These are phyloP conservation scores for Chaenocephalus aceratus DNA, from an alignment of 2,113 vertebrate genomes.

Conservation along the genomic window DNA sequence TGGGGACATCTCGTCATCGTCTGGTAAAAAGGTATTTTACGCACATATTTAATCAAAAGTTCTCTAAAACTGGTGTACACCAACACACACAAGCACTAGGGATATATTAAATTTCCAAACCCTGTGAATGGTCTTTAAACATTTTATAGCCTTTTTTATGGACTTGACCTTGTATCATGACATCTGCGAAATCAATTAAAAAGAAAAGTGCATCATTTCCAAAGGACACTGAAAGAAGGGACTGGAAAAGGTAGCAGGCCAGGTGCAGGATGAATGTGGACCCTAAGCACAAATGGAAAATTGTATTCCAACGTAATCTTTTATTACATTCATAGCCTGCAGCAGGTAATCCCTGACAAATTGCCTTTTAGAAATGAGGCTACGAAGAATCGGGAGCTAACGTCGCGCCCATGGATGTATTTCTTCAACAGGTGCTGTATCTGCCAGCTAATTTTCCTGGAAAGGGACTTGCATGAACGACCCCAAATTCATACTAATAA, in stretches of 20 bases:
- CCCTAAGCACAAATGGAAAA: conserved; percentile 9
- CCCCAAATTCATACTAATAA: conserved; percentile 9
- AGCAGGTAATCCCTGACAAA: conserved; percentile 19
- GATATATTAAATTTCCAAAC: neutral
- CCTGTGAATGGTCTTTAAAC: neutral
- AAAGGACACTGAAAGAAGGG: conserved; percentile 12
- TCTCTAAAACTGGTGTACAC: neutral
- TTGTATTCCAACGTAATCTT: conserved; percentile 3
- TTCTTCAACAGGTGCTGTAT: neutral
- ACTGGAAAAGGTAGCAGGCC: neutral
- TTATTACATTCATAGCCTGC: neutral
- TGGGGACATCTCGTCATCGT: too few species aligned
- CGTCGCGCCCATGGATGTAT: neutral
- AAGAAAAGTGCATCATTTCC: neutral
- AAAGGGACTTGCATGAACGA: neutral
- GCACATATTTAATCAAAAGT: too few species aligned
- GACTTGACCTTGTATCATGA: neutral
- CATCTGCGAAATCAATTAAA: conserved; percentile 28
- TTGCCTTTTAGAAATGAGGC: neutral
- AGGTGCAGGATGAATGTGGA: neutral
- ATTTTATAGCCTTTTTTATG: neutral
- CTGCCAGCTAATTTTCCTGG: conserved; percentile 19
- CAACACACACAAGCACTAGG: neutral
- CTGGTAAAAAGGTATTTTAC: too few species aligned
- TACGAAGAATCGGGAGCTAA: neutral